phyloP scores from a whole-genome alignment of 2,113 vertebrate species.

The Leptobrachium leishanense region DNA sequence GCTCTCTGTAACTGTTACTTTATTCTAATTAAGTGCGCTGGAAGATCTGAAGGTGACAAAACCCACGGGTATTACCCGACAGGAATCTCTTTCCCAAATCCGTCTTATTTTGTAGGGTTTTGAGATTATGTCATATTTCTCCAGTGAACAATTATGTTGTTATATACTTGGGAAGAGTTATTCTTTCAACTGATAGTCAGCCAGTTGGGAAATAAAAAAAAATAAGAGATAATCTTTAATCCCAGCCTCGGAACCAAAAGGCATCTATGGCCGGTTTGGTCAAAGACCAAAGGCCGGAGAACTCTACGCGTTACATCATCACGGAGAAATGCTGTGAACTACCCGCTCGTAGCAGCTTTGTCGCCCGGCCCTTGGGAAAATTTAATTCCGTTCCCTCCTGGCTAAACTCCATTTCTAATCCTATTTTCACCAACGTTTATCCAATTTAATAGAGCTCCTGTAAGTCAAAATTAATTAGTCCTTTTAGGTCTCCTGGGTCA shows the following conservation, averaged over 20 bases:
- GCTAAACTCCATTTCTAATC: conserved; percentile 67
- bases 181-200: not conserved
- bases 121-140: not conserved
- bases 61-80: not conserved
- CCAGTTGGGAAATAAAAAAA: not conserved
- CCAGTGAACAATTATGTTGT: not conserved
- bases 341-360: conserved; percentile 40
- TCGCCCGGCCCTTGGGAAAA: conserved; percentile 49
- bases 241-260: not conserved
- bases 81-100: not conserved
- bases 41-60: conserved; percentile 1
- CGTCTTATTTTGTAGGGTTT: not conserved
- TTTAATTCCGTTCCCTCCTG: conserved; percentile 63
- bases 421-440: conserved; percentile 67
- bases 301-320: conserved; percentile 35
- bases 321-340: conserved; percentile 46
- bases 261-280: not conserved
- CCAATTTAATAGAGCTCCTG: conserved; percentile 69
- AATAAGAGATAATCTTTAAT: not conserved
- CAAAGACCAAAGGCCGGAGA: fast-evolving
- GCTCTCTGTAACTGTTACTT: too few relatives aligned
- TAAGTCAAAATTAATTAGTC: conserved; percentile 69
- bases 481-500: not conserved
- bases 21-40: not conserved
- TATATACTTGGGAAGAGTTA: not conserved